Conservation (phyloP, 2,888 invertebrate genomes). For the Aphodius sticticus region DNA sequence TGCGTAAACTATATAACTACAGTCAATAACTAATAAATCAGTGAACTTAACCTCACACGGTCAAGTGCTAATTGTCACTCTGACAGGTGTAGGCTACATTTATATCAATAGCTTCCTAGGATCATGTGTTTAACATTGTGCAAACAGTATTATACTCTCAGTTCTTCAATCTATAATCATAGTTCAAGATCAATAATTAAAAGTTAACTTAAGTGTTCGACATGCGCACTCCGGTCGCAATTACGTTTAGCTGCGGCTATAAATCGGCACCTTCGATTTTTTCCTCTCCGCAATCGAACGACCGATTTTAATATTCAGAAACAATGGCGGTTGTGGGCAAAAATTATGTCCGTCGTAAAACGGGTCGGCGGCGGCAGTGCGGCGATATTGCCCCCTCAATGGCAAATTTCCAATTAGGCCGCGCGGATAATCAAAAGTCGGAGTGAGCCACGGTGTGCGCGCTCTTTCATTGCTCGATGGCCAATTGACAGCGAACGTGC, state of each 20-base stretch:
- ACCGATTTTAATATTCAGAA: neutral
- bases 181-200: too few relatives aligned
- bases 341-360: neutral
- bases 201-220: too few relatives aligned
- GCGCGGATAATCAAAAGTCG: neutral
- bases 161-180: too few relatives aligned
- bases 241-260: neutral
- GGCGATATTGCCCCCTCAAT: neutral
- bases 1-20: too few relatives aligned
- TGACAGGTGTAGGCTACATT: too few relatives aligned
- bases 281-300: neutral
- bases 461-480: neutral
- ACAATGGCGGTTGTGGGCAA: slow-evolving; percentile 4
- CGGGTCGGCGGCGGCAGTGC: neutral
- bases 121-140: too few relatives aligned
- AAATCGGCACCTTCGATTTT: neutral
- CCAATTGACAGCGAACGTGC: neutral
- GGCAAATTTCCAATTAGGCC: neutral
- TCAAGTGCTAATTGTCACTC: too few relatives aligned
- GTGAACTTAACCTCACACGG: too few relatives aligned
- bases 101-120: too few relatives aligned
- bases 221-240: neutral
- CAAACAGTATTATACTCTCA: too few relatives aligned
- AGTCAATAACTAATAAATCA: too few relatives aligned
- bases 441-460: neutral